These are phyloP conservation scores for Merluccius polli DNA, from an alignment of 2,797 vertebrate species.

Conservation along the genomic window DNA sequence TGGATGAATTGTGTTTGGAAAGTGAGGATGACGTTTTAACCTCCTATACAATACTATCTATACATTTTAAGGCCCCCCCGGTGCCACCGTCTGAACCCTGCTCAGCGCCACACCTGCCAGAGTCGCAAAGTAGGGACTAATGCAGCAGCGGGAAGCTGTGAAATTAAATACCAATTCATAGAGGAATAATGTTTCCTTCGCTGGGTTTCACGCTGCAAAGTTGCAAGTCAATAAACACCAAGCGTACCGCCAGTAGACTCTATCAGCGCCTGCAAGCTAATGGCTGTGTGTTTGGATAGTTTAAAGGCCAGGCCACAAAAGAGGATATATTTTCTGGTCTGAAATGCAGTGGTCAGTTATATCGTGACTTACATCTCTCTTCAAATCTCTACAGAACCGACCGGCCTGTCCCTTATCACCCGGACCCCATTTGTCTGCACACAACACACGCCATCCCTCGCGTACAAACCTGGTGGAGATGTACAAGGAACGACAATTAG, in stretches of 20 bases:
- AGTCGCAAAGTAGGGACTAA: background rate
- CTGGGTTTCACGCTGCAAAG: background rate
- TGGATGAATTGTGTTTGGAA: constrained; percentile 48
- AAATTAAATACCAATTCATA: background rate
- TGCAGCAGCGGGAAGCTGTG: background rate
- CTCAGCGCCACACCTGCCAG: constrained; percentile 27
- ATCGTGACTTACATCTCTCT: too few relatives aligned
- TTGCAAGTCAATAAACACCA: background rate
- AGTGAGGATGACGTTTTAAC: constrained; percentile 48
- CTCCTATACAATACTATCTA: constrained; percentile 50
- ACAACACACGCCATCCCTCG: too few relatives aligned
- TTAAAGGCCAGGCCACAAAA: background rate
- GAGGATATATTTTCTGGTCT: background rate
- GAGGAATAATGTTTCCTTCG: background rate
- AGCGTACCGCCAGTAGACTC: too few relatives aligned
- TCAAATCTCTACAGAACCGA: too few relatives aligned
- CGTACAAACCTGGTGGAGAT: background rate
- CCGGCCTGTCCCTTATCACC: too few relatives aligned
- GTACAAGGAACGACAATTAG: background rate
- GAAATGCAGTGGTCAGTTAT: background rate
- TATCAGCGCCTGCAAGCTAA: background rate
- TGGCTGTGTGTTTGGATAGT: background rate
- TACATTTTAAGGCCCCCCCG: constrained; percentile 47
- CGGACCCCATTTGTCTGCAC: too few relatives aligned
- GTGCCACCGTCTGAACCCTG: too few relatives aligned